Conservation (phyloP, 1,140 invertebrate genomes). For the Procambarus virginalis region DNA sequence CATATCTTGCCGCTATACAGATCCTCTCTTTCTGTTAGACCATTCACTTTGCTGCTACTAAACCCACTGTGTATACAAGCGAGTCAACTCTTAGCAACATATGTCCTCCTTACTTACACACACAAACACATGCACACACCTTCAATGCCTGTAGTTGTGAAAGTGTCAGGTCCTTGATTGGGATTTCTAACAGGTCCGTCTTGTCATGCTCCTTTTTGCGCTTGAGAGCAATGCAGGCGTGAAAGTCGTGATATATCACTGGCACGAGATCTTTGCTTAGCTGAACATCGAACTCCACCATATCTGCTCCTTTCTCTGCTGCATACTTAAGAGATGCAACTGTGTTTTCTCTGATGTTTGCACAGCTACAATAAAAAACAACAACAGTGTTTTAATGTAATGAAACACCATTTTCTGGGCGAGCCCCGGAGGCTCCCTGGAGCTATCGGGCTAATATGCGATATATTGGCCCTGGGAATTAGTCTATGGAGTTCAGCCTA, state of each 20-base stretch:
- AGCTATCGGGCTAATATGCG: too few species aligned
- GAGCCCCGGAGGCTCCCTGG: too few species aligned
- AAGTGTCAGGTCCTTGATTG: slow-evolving; percentile 91
- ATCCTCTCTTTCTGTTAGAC: too few species aligned
- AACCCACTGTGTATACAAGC: too few species aligned
- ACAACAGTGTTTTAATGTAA: background rate
- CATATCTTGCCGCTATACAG: too few species aligned
- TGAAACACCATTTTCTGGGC: background rate
- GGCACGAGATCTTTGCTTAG: slow-evolving; percentile 94
- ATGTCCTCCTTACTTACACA: background rate
- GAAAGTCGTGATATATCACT: slow-evolving; percentile 96
- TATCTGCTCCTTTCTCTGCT: slow-evolving; percentile 90
- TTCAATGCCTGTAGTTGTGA: slow-evolving; percentile 92
- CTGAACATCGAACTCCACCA: slow-evolving; percentile 97
- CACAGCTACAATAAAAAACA: slow-evolving; percentile 77
- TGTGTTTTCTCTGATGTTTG: slow-evolving; percentile 93
- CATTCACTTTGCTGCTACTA: background rate
- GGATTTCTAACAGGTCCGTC: slow-evolving; percentile 88
- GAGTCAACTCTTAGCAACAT: background rate
- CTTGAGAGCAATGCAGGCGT: slow-evolving; percentile 89
- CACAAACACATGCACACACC: slow-evolving; percentile 74
- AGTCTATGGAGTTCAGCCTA: too few species aligned
- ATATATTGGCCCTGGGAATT: too few species aligned
- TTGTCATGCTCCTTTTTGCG: slow-evolving; percentile 84
- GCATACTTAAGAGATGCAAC: slow-evolving; percentile 94